Percentiles rank a stretch among this genome's conserved stretches.
Evolutionary conservation across 2,888 invertebrate species (phyloP).

Genomic region (Athrips mouffetella): DNA sequence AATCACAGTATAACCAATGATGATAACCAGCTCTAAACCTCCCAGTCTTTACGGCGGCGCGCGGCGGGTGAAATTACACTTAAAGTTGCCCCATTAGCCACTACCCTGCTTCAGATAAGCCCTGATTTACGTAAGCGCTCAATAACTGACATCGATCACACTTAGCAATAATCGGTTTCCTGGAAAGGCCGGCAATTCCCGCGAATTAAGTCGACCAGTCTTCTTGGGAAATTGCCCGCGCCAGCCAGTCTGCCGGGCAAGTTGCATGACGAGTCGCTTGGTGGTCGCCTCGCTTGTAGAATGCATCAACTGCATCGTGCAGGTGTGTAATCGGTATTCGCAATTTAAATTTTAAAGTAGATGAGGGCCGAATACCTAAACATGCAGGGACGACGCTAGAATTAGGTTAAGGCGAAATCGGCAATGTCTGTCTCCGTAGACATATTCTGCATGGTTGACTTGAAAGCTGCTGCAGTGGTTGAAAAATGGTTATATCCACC

Average conservation of each 20-base stretch:
- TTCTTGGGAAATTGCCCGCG: slow-evolving; percentile 12
- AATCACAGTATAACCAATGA: too few species aligned
- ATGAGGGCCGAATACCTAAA: slow-evolving; percentile 13
- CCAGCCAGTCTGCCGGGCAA: slow-evolving; percentile 21
- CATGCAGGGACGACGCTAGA: slow-evolving; percentile 16
- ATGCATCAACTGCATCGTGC: neutral
- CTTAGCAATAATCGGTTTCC: slow-evolving; percentile 17
- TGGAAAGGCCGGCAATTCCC: slow-evolving; percentile 22
- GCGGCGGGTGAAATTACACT: neutral
- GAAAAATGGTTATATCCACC: too few species aligned
- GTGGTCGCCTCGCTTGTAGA: slow-evolving; percentile 7
- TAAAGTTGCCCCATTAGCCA: slow-evolving; percentile 4
- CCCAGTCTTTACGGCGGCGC: neutral
- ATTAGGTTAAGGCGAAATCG: slow-evolving; percentile 32
- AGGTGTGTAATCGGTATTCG: neutral
- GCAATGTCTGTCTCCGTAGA: slow-evolving; percentile 3
- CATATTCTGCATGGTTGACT: too few species aligned
- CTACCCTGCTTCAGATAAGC: neutral
- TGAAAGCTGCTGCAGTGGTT: too few species aligned
- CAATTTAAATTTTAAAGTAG: slow-evolving; percentile 7
- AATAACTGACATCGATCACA: slow-evolving; percentile 10
- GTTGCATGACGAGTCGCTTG: neutral
- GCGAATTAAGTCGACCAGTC: neutral
- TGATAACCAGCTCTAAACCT: too few species aligned
- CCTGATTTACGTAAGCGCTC: slow-evolving; percentile 11